phyloP scores from a whole-genome alignment of 1,140 invertebrate species.

The Marisa cornuarietis region DNA sequence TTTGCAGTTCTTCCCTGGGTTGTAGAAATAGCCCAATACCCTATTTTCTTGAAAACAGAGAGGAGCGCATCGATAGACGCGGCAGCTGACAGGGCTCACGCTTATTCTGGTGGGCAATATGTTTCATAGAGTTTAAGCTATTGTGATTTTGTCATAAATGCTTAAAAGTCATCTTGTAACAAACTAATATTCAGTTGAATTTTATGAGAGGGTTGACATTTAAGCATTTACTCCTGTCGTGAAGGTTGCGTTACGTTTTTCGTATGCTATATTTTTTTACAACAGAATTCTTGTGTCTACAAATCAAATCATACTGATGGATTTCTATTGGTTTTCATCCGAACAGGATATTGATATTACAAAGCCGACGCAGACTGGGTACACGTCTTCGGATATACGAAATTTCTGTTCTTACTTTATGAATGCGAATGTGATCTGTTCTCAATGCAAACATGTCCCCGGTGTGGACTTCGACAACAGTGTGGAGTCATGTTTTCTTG shows the following conservation, averaged over 20 bases:
- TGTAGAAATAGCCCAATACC: too few species aligned
- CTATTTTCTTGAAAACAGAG: too few species aligned
- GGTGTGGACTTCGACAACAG: conserved; percentile 5
- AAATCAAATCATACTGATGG: background rate
- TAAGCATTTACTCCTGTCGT: background rate
- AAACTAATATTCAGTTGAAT: too few species aligned
- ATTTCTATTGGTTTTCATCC: background rate
- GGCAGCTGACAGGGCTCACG: too few species aligned
- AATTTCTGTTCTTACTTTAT: background rate
- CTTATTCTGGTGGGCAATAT: too few species aligned
- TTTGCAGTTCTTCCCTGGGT: too few species aligned
- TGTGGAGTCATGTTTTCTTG: conserved; percentile 41
- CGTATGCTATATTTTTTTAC: too few species aligned
- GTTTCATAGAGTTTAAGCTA: too few species aligned
- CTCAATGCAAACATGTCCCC: background rate
- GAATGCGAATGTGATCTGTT: background rate
- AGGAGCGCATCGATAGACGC: too few species aligned
- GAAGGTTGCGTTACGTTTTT: background rate
- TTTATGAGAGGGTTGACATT: background rate
- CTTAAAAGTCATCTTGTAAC: too few species aligned
- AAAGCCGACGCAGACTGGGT: background rate
- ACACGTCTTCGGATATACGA: background rate
- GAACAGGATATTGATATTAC: conserved; percentile 4
- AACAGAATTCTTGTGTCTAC: background rate
- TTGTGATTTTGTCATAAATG: too few species aligned